Evolutionary conservation across 2,797 vertebrate genomes (phyloP), one percentile per base, ranked within the genome.

Genomic region (Aldrovandia affinis): DNA sequence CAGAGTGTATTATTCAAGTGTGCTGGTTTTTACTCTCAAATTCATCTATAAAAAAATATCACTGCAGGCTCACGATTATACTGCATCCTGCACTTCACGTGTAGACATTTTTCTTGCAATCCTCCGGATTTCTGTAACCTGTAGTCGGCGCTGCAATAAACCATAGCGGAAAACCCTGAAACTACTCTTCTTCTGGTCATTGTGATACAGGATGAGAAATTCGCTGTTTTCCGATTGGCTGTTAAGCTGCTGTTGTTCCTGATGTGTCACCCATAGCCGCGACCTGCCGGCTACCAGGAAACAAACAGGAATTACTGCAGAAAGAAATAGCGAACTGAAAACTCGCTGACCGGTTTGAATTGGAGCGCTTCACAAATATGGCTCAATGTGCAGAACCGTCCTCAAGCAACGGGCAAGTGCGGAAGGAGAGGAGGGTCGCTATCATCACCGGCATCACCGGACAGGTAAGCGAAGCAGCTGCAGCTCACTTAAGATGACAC

Each of bases 391-490:
- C 88, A 52, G 87, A 87, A 36, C 3, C 63, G 2, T 42, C 0
- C 36, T 61, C 63, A 5, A 80, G 83, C 83, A 82, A 93, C 75
- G 89, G 85, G 78, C 81, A 75, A 18, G 25, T 12, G 50, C 68
- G 10, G 39, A 93, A 83, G 78, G 80, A 79, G 39, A 87, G 91
- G 81, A 95, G 91, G 78, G 95, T 96, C 68, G 96, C 96, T 0
- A 82, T 96, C 7, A 94, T 96, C 84, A 96, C 96, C 50, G 96
- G 96, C 88, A 96, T 96, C 91, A 96, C 95, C 42, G 96, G 95
- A 25, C 96, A 96, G 96, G 96, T 96, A 93, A 89, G 83, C 39
- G 20, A 44, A 75, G 22, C 20, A 44, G 20, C 70, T 25, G 12
- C 55, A 25, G 70, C 70, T 75, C 36, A 9, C 39, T 75, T 2